Base-by-base conservation (phyloP, 1,140 invertebrate species). In the Andrena cerasifolii region DNA sequence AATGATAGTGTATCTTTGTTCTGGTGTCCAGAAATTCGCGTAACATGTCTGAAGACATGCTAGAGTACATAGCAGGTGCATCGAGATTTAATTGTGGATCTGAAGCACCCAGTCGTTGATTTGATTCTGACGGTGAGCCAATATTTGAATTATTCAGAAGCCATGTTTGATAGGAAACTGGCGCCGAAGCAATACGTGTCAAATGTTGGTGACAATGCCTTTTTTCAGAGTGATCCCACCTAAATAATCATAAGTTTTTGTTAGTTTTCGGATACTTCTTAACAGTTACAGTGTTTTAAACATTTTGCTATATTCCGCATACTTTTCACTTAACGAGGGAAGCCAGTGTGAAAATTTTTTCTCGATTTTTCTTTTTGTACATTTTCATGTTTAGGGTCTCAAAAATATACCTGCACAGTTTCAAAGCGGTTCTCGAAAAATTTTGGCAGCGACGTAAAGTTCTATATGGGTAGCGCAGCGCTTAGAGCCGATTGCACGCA, bases 181-280 rank as follows among this genome's bases (percentile, higher is more conserved):
- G 97, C 3, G 96, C 96, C 12, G 96, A 97, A 0, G 96, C 96
- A 24, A 96, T 97, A 36, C 97, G 94, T 8, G 95, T 95, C 16
- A 96, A 95, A 82, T 94, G 94, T 79, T 93, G 93, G 65, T 87
- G 89, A 67, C 84, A 85, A 7, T 89, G 83, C 45, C 86, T 84
- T 24, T 79, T 78, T 26, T 91, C 89, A 2, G 85, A 84, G 86
- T 94, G 94, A 53, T 91, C 88, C 90, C 91, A 91, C 65, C 90
- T 92, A 68, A 70, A 49, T 61, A 56, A 66, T 51, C 12, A 26
- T 79, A 84, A 53, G 49, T 43, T 86, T 66, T 78, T 74, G n/a
- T n/a, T n/a, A n/a, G n/a, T n/a, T n/a, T n/a, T n/a, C n/a, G n/a
- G n/a, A n/a, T n/a, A n/a, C n/a, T n/a, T n/a, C n/a, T n/a, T n/a